Conservation (phyloP, 2,113 vertebrate species). For the Mugil cephalus region DNA sequence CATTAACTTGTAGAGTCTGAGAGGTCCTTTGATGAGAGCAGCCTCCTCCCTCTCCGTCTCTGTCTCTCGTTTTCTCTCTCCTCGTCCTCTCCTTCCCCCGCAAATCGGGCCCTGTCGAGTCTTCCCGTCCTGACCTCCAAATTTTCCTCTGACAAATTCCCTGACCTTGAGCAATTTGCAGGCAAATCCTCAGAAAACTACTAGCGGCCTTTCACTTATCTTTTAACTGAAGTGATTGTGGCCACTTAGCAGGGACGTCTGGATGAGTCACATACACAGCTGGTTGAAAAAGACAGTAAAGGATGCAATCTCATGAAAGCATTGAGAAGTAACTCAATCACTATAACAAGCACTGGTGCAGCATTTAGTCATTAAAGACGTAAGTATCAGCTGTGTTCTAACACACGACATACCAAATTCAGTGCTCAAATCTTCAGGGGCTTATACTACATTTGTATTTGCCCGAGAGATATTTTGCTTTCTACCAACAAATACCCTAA, state of each 20-base stretch:
- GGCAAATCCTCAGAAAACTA: constrained; percentile 23
- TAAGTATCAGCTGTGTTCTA: too few relatives aligned
- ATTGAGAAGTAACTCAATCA: too few relatives aligned
- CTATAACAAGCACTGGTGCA: too few relatives aligned
- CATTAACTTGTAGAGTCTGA: constrained; percentile 72
- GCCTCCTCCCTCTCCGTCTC: constrained; percentile 58
- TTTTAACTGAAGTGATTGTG: constrained; percentile 54
- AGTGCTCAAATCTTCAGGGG: too few relatives aligned
- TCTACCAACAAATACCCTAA: too few relatives aligned
- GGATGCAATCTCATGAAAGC: too few relatives aligned
- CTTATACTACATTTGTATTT: too few relatives aligned
- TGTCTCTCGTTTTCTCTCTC: constrained; percentile 5
- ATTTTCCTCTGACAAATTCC: background rate
- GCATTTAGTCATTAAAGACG: too few relatives aligned
- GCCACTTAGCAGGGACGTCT: constrained; percentile 23
- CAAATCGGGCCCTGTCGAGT: constrained; percentile 19
- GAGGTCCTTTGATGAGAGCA: constrained; percentile 72
- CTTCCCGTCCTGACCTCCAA: background rate
- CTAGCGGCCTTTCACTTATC: constrained; percentile 34
- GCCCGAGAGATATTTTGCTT: too few relatives aligned
- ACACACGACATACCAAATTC: too few relatives aligned
- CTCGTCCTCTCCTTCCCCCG: constrained; percentile 37
- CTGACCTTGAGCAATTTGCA: constrained; percentile 41
- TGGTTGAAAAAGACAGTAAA: background rate
- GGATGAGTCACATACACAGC: background rate